Conservation (phyloP, 2,797 vertebrate genomes). For the Buphagus erythrorhynchus region DNA sequence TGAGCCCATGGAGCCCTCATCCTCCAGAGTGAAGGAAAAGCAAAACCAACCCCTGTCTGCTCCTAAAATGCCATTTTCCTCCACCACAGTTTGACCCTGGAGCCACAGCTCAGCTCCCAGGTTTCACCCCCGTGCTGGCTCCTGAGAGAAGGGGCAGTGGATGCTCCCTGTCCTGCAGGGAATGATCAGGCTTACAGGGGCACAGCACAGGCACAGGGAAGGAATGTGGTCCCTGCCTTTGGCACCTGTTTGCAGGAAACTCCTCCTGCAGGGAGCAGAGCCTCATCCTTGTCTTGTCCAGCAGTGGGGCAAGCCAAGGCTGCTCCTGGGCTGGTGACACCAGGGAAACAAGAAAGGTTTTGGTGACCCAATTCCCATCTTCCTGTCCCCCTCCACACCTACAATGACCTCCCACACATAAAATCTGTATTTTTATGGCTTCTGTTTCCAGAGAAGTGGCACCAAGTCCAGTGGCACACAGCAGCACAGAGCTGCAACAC, state of each 20-base stretch:
- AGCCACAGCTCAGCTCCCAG: accelerated
- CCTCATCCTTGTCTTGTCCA: neutral
- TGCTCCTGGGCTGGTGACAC: neutral
- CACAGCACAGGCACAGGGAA: accelerated
- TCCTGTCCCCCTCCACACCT: neutral
- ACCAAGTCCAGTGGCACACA: neutral
- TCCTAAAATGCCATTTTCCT: neutral
- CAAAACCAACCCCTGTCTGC: accelerated
- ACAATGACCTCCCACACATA: neutral
- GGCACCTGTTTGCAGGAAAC: neutral
- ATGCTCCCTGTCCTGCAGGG: neutral
- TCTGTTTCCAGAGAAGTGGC: neutral
- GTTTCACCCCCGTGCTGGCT: accelerated
- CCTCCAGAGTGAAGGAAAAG: neutral
- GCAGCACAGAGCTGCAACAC: accelerated
- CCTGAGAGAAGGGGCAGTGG: neutral
- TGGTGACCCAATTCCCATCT: accelerated
- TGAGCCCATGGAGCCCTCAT: accelerated
- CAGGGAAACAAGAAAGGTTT: neutral
- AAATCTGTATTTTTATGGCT: neutral
- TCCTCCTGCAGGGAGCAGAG: too few species aligned
- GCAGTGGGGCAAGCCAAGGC: neutral
- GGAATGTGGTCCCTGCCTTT: neutral
- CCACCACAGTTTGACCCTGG: neutral
- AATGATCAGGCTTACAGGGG: neutral